These are phyloP conservation scores for Cephus pygmeus DNA, from an alignment of 2,888 invertebrate genomes.

Conservation along the genomic window DNA sequence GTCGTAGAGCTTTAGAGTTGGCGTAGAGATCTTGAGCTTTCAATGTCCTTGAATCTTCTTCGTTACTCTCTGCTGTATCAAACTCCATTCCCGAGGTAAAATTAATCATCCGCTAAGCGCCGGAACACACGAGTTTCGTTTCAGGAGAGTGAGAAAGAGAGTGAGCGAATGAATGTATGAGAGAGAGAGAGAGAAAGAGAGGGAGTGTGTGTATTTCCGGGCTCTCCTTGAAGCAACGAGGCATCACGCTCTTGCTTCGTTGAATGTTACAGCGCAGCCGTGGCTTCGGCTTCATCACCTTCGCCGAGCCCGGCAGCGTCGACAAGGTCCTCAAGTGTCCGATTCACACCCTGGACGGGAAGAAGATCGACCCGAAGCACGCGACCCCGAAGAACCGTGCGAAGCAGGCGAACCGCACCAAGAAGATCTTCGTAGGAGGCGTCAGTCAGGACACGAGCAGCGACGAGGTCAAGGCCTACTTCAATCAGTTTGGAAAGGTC, in stretches of 20 bases:
- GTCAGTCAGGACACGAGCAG: conserved; percentile 93
- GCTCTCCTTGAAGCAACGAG: conserved; percentile 17
- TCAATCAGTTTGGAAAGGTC: conserved; percentile 89
- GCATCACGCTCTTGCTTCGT: too few species aligned
- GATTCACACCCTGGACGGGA: conserved; percentile 90
- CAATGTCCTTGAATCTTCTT: too few species aligned
- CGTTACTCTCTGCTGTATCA: too few species aligned
- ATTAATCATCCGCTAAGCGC: too few species aligned
- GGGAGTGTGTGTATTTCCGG: conserved; percentile 22
- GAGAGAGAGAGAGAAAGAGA: neutral
- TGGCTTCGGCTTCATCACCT: conserved; percentile 94
- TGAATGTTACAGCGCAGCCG: conserved; percentile 83
- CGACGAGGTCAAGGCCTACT: conserved; percentile 90
- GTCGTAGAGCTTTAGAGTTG: too few species aligned
- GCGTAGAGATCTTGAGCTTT: too few species aligned
- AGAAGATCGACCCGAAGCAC: conserved; percentile 94
- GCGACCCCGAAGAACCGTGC: conserved; percentile 92
- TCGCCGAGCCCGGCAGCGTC: conserved; percentile 89
- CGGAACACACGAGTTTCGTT: too few species aligned
- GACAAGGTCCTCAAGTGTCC: conserved; percentile 92
- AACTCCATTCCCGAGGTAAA: too few species aligned
- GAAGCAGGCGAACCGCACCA: conserved; percentile 86
- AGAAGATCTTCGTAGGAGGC: conserved; percentile 93
- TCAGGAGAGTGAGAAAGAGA: neutral
- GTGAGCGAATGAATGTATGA: neutral